These are phyloP conservation scores for Astropecten irregularis DNA, from an alignment of 53 echinoderm and acorn worm species.

Conservation along the genomic window DNA sequence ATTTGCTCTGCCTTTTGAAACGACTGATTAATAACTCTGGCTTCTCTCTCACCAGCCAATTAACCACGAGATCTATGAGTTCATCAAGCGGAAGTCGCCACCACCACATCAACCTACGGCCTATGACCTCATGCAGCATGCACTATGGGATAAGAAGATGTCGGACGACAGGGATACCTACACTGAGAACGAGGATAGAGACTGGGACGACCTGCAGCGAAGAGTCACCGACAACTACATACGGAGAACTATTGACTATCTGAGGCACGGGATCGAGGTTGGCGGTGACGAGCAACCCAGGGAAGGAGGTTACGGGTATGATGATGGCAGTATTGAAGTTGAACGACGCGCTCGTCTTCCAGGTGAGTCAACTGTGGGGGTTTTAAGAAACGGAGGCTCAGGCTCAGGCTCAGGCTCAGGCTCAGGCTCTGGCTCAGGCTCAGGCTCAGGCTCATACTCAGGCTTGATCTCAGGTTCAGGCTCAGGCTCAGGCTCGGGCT, in stretches of 20 bases:
- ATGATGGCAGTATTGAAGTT: not conserved
- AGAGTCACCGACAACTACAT: slow-evolving; percentile 16
- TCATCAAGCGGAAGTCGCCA: not conserved
- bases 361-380: slow-evolving; percentile 13
- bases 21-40: too few species aligned
- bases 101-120: not conserved
- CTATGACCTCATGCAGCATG: slow-evolving; percentile 26
- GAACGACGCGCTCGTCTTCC: not conserved
- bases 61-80: not conserved
- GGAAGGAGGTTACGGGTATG: not conserved
- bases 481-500: too few species aligned
- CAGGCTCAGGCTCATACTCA: too few species aligned
- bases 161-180: slow-evolving; percentile 7
- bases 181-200: not conserved
- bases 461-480: too few species aligned
- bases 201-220: slow-evolving; percentile 5
- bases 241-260: not conserved
- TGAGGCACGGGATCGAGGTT: slow-evolving; percentile 6
- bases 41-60: too few species aligned
- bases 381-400: too few species aligned
- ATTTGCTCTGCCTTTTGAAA: too few species aligned
- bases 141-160: slow-evolving; percentile 50
- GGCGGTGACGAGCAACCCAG: not conserved
- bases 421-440: too few species aligned
- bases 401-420: too few species aligned